These are phyloP conservation scores for Morpho deidamia DNA, from an alignment of 2,888 invertebrate species.

Conservation along the genomic window DNA sequence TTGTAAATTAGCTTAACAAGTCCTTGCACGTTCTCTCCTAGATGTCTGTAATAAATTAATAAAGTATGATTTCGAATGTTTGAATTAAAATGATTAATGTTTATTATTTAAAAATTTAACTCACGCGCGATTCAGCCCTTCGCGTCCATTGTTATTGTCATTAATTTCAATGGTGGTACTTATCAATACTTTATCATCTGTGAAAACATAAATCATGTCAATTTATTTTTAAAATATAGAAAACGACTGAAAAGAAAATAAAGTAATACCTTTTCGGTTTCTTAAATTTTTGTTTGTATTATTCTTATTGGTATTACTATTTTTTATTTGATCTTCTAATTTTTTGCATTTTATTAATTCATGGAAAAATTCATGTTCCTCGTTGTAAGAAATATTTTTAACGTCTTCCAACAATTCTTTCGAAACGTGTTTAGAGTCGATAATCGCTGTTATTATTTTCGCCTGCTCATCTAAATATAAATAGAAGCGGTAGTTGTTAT, in stretches of 20 bases:
- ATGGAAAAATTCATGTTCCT: constrained; percentile 37
- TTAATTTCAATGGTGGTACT: constrained; percentile 56
- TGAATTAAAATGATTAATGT: neutral
- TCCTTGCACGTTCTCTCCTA: constrained; percentile 44
- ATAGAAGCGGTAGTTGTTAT: neutral
- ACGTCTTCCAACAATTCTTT: neutral
- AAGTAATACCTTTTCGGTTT: neutral
- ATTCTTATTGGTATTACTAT: neutral
- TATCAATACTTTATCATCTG: constrained; percentile 34
- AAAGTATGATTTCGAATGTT: neutral
- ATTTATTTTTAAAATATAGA: neutral
- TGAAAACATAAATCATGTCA: neutral
- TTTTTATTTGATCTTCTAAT: constrained; percentile 29
- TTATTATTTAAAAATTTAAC: constrained; percentile 19
- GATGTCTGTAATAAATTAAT: constrained; percentile 31
- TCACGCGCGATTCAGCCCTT: constrained; percentile 37
- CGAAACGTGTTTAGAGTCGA: constrained; percentile 12
- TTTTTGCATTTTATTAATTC: constrained; percentile 42
- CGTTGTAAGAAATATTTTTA: constrained; percentile 12
- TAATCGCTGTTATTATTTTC: constrained; percentile 8
- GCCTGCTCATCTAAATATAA: constrained; percentile 6
- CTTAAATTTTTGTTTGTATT: constrained; percentile 4
- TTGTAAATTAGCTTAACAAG: constrained; percentile 52
- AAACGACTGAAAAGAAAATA: neutral
- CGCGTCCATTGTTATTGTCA: constrained; percentile 18